phyloP scores from a whole-genome alignment of 2,888 invertebrate species.

The Lacanobia wlatinum region DNA sequence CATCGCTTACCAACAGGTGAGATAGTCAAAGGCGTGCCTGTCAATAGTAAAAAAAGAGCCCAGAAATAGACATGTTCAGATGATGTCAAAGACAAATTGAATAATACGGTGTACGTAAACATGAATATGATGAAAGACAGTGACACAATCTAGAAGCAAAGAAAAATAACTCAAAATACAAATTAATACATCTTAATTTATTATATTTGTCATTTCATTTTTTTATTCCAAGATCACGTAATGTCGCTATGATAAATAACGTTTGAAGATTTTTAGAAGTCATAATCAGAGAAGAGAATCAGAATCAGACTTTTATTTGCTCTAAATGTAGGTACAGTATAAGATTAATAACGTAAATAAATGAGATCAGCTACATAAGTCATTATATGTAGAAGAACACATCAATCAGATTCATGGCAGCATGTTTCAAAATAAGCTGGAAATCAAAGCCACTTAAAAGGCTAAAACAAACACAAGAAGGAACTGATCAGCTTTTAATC shows the following conservation, averaged over 20 bases:
- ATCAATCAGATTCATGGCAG: not conserved
- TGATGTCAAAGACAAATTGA: slow-evolving; percentile 43
- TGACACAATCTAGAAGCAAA: not conserved
- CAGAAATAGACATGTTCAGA: slow-evolving; percentile 6
- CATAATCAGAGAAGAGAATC: too few relatives aligned
- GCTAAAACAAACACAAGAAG: not conserved
- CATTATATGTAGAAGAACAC: not conserved
- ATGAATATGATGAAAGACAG: slow-evolving; percentile 10
- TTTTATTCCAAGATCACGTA: slow-evolving; percentile 10
- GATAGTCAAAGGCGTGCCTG: too few relatives aligned
- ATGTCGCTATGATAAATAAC: slow-evolving; percentile 16
- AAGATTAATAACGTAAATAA: too few relatives aligned
- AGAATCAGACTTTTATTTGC: too few relatives aligned
- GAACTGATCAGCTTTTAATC: not conserved
- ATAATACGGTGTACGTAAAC: not conserved
- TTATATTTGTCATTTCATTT: slow-evolving; percentile 15
- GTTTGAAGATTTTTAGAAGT: not conserved
- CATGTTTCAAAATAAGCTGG: not conserved
- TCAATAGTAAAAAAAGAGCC: too few relatives aligned
- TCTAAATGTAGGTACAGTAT: too few relatives aligned
- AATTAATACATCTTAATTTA: not conserved
- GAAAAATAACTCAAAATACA: not conserved
- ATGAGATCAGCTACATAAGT: too few relatives aligned
- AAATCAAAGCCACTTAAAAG: not conserved
- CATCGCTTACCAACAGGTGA: too few relatives aligned